Conservation (phyloP, 2,797 vertebrate genomes). For the Dendrocincla fuliginosa region DNA sequence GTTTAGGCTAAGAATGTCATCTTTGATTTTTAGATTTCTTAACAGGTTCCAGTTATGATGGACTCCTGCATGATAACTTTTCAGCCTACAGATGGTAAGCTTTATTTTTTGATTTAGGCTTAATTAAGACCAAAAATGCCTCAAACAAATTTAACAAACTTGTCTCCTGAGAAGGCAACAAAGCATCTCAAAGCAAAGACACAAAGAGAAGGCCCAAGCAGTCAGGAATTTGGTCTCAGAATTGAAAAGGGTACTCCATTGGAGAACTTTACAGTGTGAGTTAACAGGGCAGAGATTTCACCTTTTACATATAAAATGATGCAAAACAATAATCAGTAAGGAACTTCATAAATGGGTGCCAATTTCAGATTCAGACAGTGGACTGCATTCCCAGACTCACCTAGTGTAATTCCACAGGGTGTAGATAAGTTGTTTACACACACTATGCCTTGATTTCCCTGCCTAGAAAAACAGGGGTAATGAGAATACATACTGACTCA, state of each 20-base stretch:
- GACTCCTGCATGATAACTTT: not conserved
- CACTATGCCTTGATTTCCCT: not conserved
- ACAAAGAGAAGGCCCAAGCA: not conserved
- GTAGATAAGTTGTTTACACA: not conserved
- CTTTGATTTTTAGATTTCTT: not conserved
- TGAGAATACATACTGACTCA: not conserved
- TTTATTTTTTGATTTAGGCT: not conserved
- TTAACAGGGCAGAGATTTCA: not conserved
- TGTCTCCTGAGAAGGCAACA: not conserved
- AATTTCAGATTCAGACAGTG: not conserved
- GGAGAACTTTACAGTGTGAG: not conserved
- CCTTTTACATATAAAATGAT: not conserved
- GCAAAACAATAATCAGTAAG: not conserved
- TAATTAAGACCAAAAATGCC: not conserved
- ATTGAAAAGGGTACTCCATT: rapidly evolving
- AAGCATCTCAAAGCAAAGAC: not conserved
- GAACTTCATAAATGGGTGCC: not conserved
- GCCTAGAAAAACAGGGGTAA: not conserved
- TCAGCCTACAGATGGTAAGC: not conserved
- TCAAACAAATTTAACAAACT: not conserved
- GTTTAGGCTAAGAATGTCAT: not conserved
- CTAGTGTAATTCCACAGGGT: too few relatives aligned
- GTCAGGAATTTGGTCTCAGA: not conserved
- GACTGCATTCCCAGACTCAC: rapidly evolving
- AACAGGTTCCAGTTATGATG: not conserved